Conservation (phyloP, 2,113 vertebrate genomes). For the Paramisgurnus dabryanus region DNA sequence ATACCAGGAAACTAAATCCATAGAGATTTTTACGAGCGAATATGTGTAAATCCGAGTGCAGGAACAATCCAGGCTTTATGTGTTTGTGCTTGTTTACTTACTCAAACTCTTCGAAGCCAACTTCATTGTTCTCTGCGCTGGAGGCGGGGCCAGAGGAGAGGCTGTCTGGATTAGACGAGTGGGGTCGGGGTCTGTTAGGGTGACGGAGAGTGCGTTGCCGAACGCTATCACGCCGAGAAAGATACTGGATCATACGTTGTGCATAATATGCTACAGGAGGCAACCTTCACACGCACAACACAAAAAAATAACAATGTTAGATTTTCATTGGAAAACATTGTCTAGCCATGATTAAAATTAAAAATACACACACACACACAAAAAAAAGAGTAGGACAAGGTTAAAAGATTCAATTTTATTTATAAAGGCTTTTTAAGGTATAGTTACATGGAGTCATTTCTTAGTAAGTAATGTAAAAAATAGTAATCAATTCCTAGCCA, state of each 20-base stretch:
- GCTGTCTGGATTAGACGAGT: constrained; percentile 77
- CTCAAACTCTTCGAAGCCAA: constrained; percentile 98
- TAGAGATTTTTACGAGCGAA: background rate
- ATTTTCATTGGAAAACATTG: background rate
- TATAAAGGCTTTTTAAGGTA: no score
- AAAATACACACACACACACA: no score
- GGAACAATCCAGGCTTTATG: constrained; percentile 1
- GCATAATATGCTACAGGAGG: constrained; percentile 97
- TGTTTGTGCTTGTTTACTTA: constrained; percentile 70
- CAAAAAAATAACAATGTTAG: background rate
- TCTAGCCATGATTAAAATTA: no score
- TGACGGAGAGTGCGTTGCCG: constrained; percentile 85
- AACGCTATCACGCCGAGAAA: constrained; percentile 93
- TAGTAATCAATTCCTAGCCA: no score
- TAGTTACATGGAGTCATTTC: no score
- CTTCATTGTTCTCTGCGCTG: constrained; percentile 85
- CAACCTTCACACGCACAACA: constrained; percentile 72
- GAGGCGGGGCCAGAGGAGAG: constrained; percentile 77
- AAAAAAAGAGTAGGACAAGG: no score
- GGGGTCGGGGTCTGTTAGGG: constrained; percentile 90
- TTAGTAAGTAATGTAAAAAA: no score
- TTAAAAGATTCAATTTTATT: no score
- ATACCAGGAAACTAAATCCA: constrained; percentile 16
- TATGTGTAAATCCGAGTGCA: background rate
- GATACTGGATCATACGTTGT: constrained; percentile 98